Percentiles rank a stretch among this genome's conserved stretches.
Conservation (phyloP, 2,113 vertebrate species). For the Mesoclemmys tuberculata region DNA sequence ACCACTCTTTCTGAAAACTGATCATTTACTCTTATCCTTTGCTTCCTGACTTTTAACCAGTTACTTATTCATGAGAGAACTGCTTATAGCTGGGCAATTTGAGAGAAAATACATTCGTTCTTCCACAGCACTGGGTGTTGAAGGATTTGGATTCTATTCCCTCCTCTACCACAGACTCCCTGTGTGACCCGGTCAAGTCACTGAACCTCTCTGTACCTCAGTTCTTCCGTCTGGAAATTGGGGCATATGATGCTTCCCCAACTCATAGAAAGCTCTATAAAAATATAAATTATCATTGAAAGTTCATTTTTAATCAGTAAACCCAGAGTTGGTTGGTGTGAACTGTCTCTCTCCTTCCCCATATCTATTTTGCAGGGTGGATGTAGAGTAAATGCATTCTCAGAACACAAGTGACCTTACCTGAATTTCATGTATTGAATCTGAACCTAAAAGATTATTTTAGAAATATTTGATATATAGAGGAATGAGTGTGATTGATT, state of each 20-base stretch:
- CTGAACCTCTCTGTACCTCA: background rate
- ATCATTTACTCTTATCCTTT: background rate
- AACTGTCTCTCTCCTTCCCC: background rate
- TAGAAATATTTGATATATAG: background rate
- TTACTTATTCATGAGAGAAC: background rate
- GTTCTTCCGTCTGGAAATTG: background rate
- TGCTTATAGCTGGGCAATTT: background rate
- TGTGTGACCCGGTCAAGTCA: background rate
- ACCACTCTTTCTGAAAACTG: background rate
- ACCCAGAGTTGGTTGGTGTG: background rate
- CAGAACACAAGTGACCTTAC: background rate
- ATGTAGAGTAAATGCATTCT: background rate
- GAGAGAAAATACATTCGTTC: background rate
- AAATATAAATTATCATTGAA: background rate
- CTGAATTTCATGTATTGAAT: background rate
- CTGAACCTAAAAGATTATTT: background rate
- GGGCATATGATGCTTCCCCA: background rate
- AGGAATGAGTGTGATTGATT: background rate
- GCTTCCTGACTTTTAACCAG: background rate
- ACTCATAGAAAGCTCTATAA: background rate
- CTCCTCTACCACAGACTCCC: background rate
- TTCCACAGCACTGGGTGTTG: background rate
- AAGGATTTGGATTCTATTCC: background rate
- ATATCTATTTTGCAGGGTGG: background rate
- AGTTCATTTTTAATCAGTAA: background rate